A percentile compares a stretch with the other conserved stretches of the same genome.
These are phyloP conservation scores for Thaumatotibia leucotreta DNA, from an alignment of 1,140 invertebrate genomes.

Conservation along the genomic window DNA sequence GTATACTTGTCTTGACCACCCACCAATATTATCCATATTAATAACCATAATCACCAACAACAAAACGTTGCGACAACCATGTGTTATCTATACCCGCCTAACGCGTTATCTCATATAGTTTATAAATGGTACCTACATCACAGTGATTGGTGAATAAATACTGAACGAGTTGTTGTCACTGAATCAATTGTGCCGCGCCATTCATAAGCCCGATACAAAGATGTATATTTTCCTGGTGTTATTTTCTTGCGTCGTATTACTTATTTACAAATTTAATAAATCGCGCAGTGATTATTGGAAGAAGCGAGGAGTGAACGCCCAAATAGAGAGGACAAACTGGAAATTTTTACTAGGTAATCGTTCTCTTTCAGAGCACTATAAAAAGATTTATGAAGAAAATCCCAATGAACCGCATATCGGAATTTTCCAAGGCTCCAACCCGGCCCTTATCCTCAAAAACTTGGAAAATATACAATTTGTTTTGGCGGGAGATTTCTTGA, in stretches of 20 bases:
- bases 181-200: neutral
- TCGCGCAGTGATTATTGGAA: constrained; percentile 12
- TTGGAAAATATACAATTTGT: constrained; percentile 64
- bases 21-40: too few species aligned
- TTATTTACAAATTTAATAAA: neutral
- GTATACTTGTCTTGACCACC: too few species aligned
- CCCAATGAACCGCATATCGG: neutral
- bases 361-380: constrained; percentile 6
- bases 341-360: neutral
- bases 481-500: constrained; percentile 55
- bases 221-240: neutral
- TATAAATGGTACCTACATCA: too few species aligned
- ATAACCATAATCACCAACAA: too few species aligned
- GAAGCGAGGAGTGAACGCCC: neutral
- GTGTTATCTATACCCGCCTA: neutral
- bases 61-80: neutral
- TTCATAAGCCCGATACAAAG: neutral
- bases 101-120: too few species aligned
- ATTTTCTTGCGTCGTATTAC: neutral
- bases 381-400: constrained; percentile 14
- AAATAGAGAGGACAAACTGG: neutral
- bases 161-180: neutral
- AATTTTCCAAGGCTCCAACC: constrained; percentile 24
- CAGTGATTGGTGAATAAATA: too few species aligned
- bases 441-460: constrained; percentile 62